Conservation (phyloP, 2,113 vertebrate genomes). For the Rhinolophus sinicus region DNA sequence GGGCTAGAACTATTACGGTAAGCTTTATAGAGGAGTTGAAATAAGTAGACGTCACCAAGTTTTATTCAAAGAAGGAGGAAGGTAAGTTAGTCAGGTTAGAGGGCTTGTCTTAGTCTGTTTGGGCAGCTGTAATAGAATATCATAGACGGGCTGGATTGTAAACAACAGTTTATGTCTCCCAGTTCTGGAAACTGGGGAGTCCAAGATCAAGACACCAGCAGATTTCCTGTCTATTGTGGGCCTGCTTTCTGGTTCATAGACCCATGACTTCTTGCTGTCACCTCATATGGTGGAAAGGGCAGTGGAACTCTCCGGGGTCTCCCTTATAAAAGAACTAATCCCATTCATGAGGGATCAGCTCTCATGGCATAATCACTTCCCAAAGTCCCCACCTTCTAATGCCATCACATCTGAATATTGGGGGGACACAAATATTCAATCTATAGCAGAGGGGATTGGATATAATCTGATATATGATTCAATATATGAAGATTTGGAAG, state of each 20-base stretch:
- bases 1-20: neutral
- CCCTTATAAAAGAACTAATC: neutral
- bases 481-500: neutral
- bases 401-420: neutral
- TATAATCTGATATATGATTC: neutral
- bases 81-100: neutral
- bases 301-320: neutral
- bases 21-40: neutral
- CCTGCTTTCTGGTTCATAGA: neutral
- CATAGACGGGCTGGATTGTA: neutral
- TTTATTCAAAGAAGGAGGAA: slow-evolving; percentile 18
- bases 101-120: neutral
- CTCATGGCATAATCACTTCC: neutral
- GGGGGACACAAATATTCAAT: neutral
- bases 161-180: neutral
- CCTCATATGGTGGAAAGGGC: neutral
- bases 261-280: neutral
- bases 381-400: neutral
- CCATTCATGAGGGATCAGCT: neutral
- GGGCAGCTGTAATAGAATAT: neutral
- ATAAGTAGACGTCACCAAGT: neutral
- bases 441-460: neutral
- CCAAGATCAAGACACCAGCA: neutral
- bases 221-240: neutral
- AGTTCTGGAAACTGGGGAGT: neutral